Evolutionary conservation across 2,797 vertebrate genomes (phyloP).

Genomic region (Acrossocheilus fasciatus): DNA sequence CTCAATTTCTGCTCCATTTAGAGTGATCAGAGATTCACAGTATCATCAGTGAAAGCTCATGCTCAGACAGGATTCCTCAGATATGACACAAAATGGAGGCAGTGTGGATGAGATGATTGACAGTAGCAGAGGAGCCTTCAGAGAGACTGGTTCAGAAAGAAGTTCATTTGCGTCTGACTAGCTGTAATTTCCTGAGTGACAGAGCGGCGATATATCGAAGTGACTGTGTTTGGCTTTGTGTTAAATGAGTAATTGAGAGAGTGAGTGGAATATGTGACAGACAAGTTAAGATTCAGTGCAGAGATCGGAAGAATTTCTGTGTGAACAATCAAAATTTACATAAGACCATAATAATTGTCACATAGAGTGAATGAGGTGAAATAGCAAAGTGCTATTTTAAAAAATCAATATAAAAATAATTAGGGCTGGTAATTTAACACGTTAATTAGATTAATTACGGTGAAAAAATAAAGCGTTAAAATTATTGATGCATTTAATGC

Average conservation of each 20-base stretch:
- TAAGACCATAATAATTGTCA: background rate
- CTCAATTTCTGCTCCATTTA: conserved; percentile 25
- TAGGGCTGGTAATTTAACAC: no score
- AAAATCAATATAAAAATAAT: background rate
- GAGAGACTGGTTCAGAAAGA: conserved; percentile 23
- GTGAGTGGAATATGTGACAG: conserved; percentile 3
- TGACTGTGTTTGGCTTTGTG: conserved; percentile 13
- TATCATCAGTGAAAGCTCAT: conserved; percentile 1
- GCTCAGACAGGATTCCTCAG: background rate
- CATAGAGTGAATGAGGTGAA: background rate
- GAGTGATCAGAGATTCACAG: conserved; percentile 16
- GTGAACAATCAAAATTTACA: conserved; percentile 9
- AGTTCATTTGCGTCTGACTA: conserved; percentile 47
- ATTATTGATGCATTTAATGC: no score
- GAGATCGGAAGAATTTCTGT: background rate
- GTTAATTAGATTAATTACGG: no score
- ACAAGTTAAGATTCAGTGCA: conserved; percentile 1
- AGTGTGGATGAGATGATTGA: conserved; percentile 33
- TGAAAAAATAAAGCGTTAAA: no score
- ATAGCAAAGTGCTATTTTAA: background rate
- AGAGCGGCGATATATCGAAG: background rate
- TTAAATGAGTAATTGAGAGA: conserved; percentile 30
- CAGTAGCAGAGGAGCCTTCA: conserved; percentile 13
- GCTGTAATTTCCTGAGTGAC: conserved; percentile 41
- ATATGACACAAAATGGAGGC: conserved; percentile 40